A percentile compares a stretch with the other conserved stretches of the same genome.
phyloP scores from a whole-genome alignment of 2,888 invertebrate genomes.

The Rhaphigaster nebulosa region DNA sequence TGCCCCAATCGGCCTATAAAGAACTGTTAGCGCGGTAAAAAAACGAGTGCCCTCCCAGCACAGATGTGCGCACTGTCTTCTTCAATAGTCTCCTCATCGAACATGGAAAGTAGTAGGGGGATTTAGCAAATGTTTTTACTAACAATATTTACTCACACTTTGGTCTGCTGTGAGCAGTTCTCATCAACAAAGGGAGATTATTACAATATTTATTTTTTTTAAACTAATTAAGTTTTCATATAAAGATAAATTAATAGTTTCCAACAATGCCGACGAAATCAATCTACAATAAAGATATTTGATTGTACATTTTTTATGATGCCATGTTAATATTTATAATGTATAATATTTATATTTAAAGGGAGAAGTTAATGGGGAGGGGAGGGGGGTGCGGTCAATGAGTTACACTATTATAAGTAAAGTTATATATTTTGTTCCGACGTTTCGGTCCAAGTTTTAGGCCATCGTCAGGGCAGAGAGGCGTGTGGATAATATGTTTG shows the following conservation, averaged over 20 bases:
- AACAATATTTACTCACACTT: slow-evolving; percentile 25
- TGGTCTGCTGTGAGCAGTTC: background rate
- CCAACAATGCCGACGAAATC: background rate
- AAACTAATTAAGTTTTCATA: background rate
- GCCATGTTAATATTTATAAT: too few species aligned
- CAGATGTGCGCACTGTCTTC: slow-evolving; percentile 21
- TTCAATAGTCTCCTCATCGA: background rate
- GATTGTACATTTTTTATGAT: too few species aligned
- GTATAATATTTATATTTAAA: too few species aligned
- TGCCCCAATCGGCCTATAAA: slow-evolving; percentile 48
- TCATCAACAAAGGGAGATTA: background rate
- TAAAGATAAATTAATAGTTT: background rate
- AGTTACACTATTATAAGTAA: too few species aligned
- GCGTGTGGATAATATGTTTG: too few species aligned
- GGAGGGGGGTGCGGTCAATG: too few species aligned
- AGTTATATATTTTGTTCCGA: too few species aligned
- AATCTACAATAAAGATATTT: too few species aligned
- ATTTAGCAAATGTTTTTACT: background rate
- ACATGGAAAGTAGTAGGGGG: background rate
- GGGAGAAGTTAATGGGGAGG: too few species aligned
- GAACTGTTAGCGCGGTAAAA: slow-evolving; percentile 49
- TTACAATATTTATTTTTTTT: background rate
- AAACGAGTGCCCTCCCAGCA: slow-evolving; percentile 41
- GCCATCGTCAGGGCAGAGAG: too few species aligned
- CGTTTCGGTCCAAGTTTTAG: too few species aligned